A percentile compares a stretch with the other conserved stretches of the same genome.
These are phyloP conservation scores for Mormyrops attenuatus DNA, from an alignment of 2,797 vertebrate genomes.

Conservation along the genomic window DNA sequence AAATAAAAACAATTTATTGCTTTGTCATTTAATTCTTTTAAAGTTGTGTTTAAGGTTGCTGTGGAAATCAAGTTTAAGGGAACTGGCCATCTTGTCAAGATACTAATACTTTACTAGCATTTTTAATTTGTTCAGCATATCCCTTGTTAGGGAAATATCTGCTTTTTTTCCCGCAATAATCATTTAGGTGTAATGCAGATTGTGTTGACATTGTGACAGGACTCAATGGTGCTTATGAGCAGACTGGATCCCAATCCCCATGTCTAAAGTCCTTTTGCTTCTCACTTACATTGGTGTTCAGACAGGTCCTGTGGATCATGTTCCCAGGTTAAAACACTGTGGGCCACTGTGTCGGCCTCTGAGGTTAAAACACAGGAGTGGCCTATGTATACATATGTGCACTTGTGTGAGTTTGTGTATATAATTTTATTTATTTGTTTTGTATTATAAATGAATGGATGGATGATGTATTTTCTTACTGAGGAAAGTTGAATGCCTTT, in stretches of 20 bases:
- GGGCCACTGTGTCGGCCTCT: conserved; percentile 1
- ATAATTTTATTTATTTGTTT: conserved; percentile 20
- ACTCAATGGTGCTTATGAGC: not conserved
- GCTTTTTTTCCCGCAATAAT: not conserved
- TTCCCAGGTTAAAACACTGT: not conserved
- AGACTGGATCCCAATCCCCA: not conserved
- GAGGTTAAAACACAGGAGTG: not conserved
- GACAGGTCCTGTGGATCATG: conserved; percentile 5
- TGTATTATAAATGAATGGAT: conserved; percentile 1
- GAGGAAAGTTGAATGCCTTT: conserved; percentile 17
- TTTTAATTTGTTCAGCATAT: not conserved
- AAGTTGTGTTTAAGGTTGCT: not conserved
- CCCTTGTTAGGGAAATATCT: not conserved
- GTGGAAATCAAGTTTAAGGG: not conserved
- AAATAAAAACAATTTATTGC: not conserved
- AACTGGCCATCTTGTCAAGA: not conserved
- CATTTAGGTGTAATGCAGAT: not conserved
- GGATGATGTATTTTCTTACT: conserved; percentile 20
- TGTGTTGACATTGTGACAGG: not conserved
- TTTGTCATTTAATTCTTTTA: not conserved
- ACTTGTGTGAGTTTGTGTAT: conserved; percentile 16
- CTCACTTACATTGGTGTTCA: not conserved
- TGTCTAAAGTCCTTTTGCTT: not conserved
- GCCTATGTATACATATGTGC: conserved; percentile 12
- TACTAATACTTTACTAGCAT: not conserved